These are phyloP conservation scores for Cepphus grylle DNA, from an alignment of 2,113 vertebrate genomes.

Conservation along the genomic window DNA sequence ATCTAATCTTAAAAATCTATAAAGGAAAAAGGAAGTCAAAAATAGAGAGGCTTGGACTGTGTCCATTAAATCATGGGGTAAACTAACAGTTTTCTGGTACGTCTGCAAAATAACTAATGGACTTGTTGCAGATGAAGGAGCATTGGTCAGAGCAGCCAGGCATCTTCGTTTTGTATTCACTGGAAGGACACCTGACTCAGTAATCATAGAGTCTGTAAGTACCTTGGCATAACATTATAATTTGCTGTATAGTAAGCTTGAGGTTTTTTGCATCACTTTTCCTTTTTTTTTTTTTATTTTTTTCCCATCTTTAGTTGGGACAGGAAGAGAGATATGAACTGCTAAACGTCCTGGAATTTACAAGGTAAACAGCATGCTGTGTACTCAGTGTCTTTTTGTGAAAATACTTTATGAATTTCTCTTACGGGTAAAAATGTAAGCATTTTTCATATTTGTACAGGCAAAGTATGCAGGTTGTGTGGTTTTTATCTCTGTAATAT, in stretches of 20 bases:
- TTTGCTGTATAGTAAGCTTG: not conserved
- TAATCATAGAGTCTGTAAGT: slow-evolving; percentile 92
- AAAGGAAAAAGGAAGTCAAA: not conserved
- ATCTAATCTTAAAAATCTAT: not conserved
- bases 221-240: not conserved
- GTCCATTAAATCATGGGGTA: not conserved
- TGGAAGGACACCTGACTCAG: slow-evolving; percentile 91
- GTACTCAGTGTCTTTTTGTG: not conserved
- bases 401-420: not conserved
- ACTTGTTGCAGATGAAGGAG: slow-evolving; percentile 87
- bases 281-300: not conserved
- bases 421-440: not conserved
- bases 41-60: not conserved
- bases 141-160: slow-evolving; percentile 91
- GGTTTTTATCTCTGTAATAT: not conserved
- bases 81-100: not conserved
- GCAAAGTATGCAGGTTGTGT: not conserved
- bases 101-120: not conserved
- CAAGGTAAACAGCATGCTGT: slow-evolving; percentile 80
- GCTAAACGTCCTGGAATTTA: slow-evolving; percentile 95
- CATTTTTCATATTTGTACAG: not conserved
- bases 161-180: slow-evolving; percentile 92
- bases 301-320: slow-evolving; percentile 74
- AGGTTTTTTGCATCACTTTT: not conserved
- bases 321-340: slow-evolving; percentile 91